Evolutionary conservation across 2,888 invertebrate genomes (phyloP), one percentile per base, ranked within the genome.

Genomic region (Gortyna flavago): DNA sequence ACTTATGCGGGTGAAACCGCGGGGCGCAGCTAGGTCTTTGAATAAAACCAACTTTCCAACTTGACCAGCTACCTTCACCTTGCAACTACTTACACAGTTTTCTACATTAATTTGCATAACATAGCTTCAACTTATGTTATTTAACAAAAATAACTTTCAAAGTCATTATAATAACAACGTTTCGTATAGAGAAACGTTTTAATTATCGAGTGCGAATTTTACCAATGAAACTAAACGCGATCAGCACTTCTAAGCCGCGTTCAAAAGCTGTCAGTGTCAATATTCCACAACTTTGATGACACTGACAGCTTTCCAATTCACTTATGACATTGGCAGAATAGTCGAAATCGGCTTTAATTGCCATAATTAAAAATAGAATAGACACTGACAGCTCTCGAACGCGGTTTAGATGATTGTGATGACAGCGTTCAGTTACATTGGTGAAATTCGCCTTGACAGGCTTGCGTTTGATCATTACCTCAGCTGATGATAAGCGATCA

Each of bases 31-130:
- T n/a, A n/a, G n/a, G n/a, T n/a, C 61, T 21, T 32, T 4, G 21
- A 9, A 21, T 9, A 9, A 9, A 32, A 62, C 9, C 9, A 1
- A 62, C 61, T 61, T 32, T 61, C 61, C 9, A 61, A 61, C 61
- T 9, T 21, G 9, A 21, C 9, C 8, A 32, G 9, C 32, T 62
- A 32, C 59, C 41, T 75, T 62, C 21, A 75, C 61, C 75, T 71
- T 75, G 75, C 18, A 18, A 38, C 48, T 21, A 71, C 72, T 75
- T 16, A 51, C 72, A 38, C 6, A 75, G 75, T 71, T 75, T 41
- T 75, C 61, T 62, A 51, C 13, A 38, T 29, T 62, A 16, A 71
- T 72, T 71, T 62, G 41, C 62, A 51, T 75, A 62, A 61, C 5
- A 8, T 32, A 32, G 9, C 41, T 57, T 32, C 25, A 25, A 32